These are phyloP conservation scores for Bilobella aurantiaca DNA, from an alignment of 1,140 invertebrate genomes.

Conservation along the genomic window DNA sequence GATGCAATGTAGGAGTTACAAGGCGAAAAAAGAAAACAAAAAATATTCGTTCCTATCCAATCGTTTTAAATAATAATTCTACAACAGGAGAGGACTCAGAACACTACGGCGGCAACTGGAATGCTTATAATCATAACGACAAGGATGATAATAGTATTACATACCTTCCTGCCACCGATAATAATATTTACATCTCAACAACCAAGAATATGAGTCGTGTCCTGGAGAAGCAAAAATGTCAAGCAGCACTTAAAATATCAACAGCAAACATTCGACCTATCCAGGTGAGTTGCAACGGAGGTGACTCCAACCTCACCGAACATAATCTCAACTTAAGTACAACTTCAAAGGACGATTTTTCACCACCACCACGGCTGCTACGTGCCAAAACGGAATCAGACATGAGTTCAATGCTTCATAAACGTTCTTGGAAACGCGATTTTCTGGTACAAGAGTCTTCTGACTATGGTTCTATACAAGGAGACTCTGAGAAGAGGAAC, in stretches of 20 bases:
- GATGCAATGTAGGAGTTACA: too few species aligned
- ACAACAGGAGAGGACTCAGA: too few species aligned
- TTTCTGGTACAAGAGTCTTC: background rate
- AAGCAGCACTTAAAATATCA: background rate
- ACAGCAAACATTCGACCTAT: background rate
- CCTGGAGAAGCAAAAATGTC: background rate
- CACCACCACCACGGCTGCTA: too few species aligned
- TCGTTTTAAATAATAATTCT: too few species aligned
- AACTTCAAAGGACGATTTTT: too few species aligned
- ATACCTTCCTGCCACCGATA: background rate
- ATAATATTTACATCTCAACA: background rate
- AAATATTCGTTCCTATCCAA: background rate
- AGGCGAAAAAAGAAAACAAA: background rate
- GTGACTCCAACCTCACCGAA: background rate
- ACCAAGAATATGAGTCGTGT: background rate
- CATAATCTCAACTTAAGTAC: background rate
- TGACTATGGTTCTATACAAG: background rate
- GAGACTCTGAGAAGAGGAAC: background rate
- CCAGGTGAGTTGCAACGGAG: background rate
- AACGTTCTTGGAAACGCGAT: background rate
- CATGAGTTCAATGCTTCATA: background rate
- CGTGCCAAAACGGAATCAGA: conserved; percentile 32
- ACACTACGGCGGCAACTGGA: too few species aligned
- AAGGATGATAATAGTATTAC: background rate
- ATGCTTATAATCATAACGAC: background rate